Percentiles rank a stretch among this genome's conserved stretches.
Conservation (phyloP, 2,113 vertebrate species). For the Chionomys nivalis region DNA sequence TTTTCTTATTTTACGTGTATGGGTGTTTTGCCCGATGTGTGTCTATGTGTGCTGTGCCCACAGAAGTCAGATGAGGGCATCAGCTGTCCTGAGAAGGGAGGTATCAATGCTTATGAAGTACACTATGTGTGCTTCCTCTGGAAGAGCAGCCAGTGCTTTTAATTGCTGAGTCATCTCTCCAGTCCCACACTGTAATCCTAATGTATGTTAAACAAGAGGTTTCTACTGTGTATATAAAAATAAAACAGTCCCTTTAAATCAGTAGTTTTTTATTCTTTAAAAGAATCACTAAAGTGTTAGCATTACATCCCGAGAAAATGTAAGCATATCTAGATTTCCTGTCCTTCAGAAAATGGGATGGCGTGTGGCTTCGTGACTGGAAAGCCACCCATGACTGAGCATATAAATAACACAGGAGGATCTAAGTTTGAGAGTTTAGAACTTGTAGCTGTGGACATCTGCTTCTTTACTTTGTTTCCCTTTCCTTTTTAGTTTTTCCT, state of each 20-base stretch:
- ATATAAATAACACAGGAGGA: neutral
- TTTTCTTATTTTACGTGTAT: too few species aligned
- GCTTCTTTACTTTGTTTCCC: neutral
- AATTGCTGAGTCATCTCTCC: neutral
- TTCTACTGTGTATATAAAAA: too few species aligned
- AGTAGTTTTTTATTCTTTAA: neutral
- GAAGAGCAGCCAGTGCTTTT: too few species aligned
- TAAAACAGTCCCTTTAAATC: conserved; percentile 11
- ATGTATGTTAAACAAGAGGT: neutral
- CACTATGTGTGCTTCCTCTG: too few species aligned
- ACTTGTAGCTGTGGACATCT: conserved; percentile 28
- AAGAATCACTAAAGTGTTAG: too few species aligned
- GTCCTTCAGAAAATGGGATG: conserved; percentile 27
- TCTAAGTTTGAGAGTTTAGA: neutral
- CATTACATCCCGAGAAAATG: neutral
- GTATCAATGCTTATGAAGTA: too few species aligned
- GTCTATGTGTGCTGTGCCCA: too few species aligned
- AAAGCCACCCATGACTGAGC: neutral
- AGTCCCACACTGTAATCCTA: neutral
- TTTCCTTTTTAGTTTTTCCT: neutral
- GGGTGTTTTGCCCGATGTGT: too few species aligned
- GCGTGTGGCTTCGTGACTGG: neutral
- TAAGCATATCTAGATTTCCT: neutral
- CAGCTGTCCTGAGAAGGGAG: too few species aligned
- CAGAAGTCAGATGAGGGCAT: too few species aligned